These are phyloP conservation scores for Meloidogyne exigua DNA, from an alignment of 1,140 invertebrate genomes.

Conservation along the genomic window DNA sequence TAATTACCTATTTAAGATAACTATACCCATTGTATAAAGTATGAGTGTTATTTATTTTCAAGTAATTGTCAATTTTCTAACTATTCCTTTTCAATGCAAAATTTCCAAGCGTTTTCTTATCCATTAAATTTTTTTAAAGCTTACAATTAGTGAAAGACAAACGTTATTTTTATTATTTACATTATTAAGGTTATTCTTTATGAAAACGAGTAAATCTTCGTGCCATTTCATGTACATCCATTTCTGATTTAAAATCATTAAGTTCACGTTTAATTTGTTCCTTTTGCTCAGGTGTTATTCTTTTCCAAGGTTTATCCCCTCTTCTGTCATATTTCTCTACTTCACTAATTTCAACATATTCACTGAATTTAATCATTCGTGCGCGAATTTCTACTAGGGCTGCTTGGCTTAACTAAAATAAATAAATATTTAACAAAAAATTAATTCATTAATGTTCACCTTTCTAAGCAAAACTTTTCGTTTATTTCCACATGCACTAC, in stretches of 20 bases:
- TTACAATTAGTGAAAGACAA: too few relatives aligned
- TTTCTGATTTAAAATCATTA: slow-evolving; percentile 23
- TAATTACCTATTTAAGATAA: too few relatives aligned
- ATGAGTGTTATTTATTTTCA: too few relatives aligned
- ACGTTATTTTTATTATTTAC: neutral
- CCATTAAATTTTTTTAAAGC: too few relatives aligned
- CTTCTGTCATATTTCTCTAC: slow-evolving; percentile 20
- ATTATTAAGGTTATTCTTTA: neutral
- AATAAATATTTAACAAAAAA: too few relatives aligned
- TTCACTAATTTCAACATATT: slow-evolving; percentile 25
- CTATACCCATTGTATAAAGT: too few relatives aligned
- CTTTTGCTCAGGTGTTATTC: slow-evolving; percentile 17
- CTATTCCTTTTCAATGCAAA: too few relatives aligned
- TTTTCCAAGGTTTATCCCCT: slow-evolving; percentile 14
- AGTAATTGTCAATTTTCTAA: too few relatives aligned
- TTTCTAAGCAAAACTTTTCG: slow-evolving; percentile 17
- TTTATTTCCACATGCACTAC: neutral
- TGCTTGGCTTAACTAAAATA: slow-evolving; percentile 23
- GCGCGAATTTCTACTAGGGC: slow-evolving; percentile 15
- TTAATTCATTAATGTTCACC: neutral
- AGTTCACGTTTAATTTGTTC: slow-evolving; percentile 21
- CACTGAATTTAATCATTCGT: slow-evolving; percentile 27
- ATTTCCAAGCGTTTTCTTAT: too few relatives aligned
- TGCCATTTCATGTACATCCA: slow-evolving; percentile 20
- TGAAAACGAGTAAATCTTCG: slow-evolving; percentile 19